Base-by-base conservation (phyloP, 2,888 invertebrate species). In the Labia minor region DNA sequence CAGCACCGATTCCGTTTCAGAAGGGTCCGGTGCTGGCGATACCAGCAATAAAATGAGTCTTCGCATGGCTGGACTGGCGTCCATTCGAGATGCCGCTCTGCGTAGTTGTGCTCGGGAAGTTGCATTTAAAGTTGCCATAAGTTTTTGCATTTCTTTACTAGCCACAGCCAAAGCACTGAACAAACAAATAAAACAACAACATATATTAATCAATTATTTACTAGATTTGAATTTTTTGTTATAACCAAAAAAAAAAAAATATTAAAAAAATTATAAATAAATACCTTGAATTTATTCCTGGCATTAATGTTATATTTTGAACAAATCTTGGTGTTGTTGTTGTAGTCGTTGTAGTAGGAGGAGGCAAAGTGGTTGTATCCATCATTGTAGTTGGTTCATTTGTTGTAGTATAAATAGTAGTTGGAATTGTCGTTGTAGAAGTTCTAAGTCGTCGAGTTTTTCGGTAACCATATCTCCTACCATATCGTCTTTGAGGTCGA, bases 31-130 rank as follows among this genome's bases (percentile, higher is more conserved):
- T 33, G 70, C 21, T 71, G 79, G 75, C 69, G 75, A 81, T 19
- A 92, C 89, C 68, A 92, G 78, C 21, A 92, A 76, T 26, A 92
- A 78, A 67, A 92, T 86, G 26, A 92, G 78, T 70, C 89, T 81
- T 65, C 87, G 81, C 0, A 90, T 89, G 0, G 88, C 85, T 8
- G 68, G 64, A 64, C 68, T 70, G 1, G 68, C 62, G 2, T 65
- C 66, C 1, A 69, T 68, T 64, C 64, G 61, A 16, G 49, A 11
- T 10, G 16, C 49, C 3, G 49, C 49, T 49, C 49, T 4, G 3
- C 49, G 49, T 3, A 49, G 16, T 16, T 49, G 49, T 11, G 49
- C 49, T n/a, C 49, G 49, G 2, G 49, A 11, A n/a, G 49, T 49
- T 3, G 14, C 49, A 14, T 49, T 49, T 14, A 49, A 14, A 2